Evolutionary conservation across 2,797 vertebrate species (phyloP).

Genomic region (Cygnus olor): DNA sequence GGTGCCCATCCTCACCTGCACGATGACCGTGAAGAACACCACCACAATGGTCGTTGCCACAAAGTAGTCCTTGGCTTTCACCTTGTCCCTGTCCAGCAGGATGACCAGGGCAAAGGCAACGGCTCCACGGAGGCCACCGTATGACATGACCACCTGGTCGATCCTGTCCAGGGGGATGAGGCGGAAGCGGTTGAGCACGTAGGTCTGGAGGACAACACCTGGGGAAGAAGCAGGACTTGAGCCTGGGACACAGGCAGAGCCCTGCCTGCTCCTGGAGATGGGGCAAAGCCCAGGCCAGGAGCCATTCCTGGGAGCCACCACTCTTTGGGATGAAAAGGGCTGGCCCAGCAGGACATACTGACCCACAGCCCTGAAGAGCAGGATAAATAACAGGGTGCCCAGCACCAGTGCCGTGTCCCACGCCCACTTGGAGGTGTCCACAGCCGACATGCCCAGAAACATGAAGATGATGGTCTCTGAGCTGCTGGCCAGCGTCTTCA

Average conservation of each 20-base stretch:
- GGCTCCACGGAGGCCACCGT: slow-evolving; percentile 92
- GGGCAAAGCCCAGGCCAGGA: neutral
- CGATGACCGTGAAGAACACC: slow-evolving; percentile 96
- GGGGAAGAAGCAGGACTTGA: slow-evolving; percentile 30
- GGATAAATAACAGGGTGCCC: slow-evolving; percentile 93
- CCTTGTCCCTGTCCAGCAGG: slow-evolving; percentile 85
- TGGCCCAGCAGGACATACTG: slow-evolving; percentile 17
- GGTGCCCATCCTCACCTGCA: slow-evolving; percentile 84
- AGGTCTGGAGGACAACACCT: slow-evolving; percentile 95
- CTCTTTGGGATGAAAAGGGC: neutral
- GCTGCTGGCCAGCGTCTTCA: slow-evolving; percentile 96
- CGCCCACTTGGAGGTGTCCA: slow-evolving; percentile 95
- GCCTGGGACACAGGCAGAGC: neutral
- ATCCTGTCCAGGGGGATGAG: slow-evolving; percentile 93
- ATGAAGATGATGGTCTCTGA: slow-evolving; percentile 98
- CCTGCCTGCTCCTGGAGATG: neutral
- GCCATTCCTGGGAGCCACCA: neutral
- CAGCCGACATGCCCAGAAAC: slow-evolving; percentile 93
- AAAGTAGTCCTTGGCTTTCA: slow-evolving; percentile 95
- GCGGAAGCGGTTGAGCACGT: slow-evolving; percentile 91
- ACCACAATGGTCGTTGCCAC: slow-evolving; percentile 95
- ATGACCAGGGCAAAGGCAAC: slow-evolving; percentile 95
- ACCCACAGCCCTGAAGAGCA: slow-evolving; percentile 93
- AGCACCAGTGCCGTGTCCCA: slow-evolving; percentile 94
- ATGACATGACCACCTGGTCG: slow-evolving; percentile 98